These are phyloP conservation scores for Indicator maculatus DNA, from an alignment of 2,113 vertebrate genomes.

Conservation along the genomic window DNA sequence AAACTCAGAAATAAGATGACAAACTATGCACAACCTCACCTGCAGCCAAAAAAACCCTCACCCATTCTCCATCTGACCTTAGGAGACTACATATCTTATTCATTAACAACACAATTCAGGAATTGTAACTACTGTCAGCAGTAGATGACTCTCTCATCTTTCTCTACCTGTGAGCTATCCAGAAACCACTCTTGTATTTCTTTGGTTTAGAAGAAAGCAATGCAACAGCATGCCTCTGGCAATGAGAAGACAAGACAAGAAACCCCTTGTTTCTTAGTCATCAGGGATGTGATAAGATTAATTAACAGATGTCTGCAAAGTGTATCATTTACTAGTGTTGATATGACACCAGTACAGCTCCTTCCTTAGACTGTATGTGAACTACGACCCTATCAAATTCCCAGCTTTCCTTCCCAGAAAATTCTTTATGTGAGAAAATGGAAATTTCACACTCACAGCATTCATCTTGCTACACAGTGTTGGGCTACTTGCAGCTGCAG, in stretches of 20 bases:
- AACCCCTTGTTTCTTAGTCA: neutral
- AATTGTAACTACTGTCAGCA: neutral
- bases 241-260: neutral
- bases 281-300: neutral
- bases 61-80: neutral
- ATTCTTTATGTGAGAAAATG: neutral
- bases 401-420: slow-evolving; percentile 11
- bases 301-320: neutral
- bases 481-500: neutral
- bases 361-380: neutral
- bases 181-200: neutral
- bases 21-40: neutral
- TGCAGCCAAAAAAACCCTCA: neutral
- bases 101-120: neutral
- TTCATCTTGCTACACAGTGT: neutral
- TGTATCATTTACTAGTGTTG: neutral
- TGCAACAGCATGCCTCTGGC: neutral
- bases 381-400: neutral
- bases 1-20: neutral
- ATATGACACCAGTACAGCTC: neutral
- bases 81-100: neutral
- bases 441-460: slow-evolving; percentile 38
- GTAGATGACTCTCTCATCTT: neutral
- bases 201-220: neutral
- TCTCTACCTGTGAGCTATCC: neutral